Conservation (phyloP, 2,113 vertebrate genomes). For the Gymnorhina tibicen region DNA sequence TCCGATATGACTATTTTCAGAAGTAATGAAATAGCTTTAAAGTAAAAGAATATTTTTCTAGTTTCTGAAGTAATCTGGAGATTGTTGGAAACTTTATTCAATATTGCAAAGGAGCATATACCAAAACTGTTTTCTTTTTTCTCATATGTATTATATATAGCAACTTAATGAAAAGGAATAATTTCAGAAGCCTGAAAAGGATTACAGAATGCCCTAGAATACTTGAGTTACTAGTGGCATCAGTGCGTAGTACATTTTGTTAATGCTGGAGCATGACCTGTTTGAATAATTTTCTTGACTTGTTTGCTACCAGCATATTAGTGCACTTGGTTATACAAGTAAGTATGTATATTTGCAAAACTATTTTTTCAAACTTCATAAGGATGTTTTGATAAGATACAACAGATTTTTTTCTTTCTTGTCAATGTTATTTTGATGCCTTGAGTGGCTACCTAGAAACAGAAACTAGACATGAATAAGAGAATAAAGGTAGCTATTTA, state of each 20-base stretch:
- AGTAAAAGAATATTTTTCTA: background rate
- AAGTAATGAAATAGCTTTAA: background rate
- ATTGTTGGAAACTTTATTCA: background rate
- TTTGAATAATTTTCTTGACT: background rate
- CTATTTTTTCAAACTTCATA: background rate
- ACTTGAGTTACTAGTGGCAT: background rate
- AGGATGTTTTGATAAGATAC: background rate
- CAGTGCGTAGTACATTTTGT: background rate
- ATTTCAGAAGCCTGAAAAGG: background rate
- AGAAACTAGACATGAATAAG: too few species aligned
- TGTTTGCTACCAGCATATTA: background rate
- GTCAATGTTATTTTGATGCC: background rate
- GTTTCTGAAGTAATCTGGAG: background rate
- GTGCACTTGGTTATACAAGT: background rate
- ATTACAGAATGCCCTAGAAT: background rate
- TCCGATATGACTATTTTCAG: background rate
- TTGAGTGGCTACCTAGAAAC: too few species aligned
- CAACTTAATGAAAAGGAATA: background rate
- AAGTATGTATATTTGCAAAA: background rate
- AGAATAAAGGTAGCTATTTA: too few species aligned
- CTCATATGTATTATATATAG: background rate
- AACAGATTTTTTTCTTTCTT: background rate
- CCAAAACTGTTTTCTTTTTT: background rate
- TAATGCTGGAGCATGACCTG: background rate
- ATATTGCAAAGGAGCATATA: background rate